Base-by-base conservation (phyloP, 2,888 invertebrate species). In the Dendrolimus pini region DNA sequence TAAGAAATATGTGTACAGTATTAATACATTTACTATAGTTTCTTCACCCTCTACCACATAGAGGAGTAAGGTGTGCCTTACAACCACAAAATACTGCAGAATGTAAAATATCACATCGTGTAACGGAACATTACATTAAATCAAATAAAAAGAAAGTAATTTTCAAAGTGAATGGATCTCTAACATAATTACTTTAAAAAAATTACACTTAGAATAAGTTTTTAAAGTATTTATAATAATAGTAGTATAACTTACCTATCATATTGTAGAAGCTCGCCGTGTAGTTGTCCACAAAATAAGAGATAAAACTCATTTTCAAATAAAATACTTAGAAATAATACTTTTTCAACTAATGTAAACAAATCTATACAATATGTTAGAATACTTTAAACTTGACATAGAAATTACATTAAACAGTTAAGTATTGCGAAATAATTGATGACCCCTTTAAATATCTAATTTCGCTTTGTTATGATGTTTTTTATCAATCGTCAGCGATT, bases 231-330 rank as follows among this genome's bases (percentile, higher is more conserved):
- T 30, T 30, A 30, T 30, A 30, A 30, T 3, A 30, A 30, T 30
- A 30, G 30, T 30, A 47, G 47, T 10, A 47, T 12, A 10, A 47
- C 90, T 89, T 67, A 90, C 90, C 85, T 57, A 89, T 79, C 61
- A 89, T 82, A 71, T 88, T 82, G 66, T 89, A 88, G 53, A 90
- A 59, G 63, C 82, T 86, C 58, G 85, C 78, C 7, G 85, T 84
- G 65, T 85, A 89, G 66, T 86, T 85, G 65, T 85, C 83, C 70
- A 82, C 71, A 66, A 78, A 78, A 77, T 83, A 71, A 1, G 82
- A 79, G 65, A 86, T 63, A 78, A 82, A 80, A 67, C 78, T 74
- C 89, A 89, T 89, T 69, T 74, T 80, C 47, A 47, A 47, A 12
- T 47, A 47, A 47, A 47, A 47, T 57, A 52, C 55, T 58, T 52